These are phyloP conservation scores for Strigamia crassipes DNA, from an alignment of 2,888 invertebrate species.

Conservation along the genomic window DNA sequence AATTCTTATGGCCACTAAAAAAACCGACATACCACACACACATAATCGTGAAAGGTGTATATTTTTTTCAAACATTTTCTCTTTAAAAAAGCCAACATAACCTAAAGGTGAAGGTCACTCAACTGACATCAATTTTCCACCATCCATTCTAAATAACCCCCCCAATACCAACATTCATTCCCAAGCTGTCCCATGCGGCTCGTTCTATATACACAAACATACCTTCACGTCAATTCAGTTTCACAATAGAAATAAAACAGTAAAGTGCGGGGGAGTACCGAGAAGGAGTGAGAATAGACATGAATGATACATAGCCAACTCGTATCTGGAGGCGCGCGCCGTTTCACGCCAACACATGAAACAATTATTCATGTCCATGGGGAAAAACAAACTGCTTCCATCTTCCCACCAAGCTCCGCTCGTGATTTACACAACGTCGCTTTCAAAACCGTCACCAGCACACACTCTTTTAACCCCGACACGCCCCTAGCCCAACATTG, in stretches of 20 bases:
- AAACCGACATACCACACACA: neutral
- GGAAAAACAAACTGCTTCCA: slow-evolving; percentile 18
- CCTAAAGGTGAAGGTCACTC: slow-evolving; percentile 14
- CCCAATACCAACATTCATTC: neutral
- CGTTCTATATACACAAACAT: neutral
- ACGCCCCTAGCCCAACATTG: neutral
- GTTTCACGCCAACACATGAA: slow-evolving; percentile 31
- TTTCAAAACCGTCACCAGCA: neutral
- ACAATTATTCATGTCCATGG: slow-evolving; percentile 30
- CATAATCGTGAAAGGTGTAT: neutral
- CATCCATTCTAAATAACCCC: slow-evolving; percentile 24
- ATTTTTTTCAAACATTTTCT: neutral
- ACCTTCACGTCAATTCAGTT: neutral
- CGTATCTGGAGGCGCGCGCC: slow-evolving; percentile 33
- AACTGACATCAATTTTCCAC: neutral
- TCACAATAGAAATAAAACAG: neutral
- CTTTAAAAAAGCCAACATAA: neutral
- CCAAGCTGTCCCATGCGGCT: neutral
- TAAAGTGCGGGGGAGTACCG: neutral
- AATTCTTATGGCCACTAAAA: neutral
- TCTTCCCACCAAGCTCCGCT: neutral
- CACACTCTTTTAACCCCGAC: neutral
- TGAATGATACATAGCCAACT: slow-evolving; percentile 9
- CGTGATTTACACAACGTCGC: neutral
- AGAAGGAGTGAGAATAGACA: neutral